Percentiles rank a stretch among this genome's conserved stretches.
Evolutionary conservation across 92 coral and sea anemone species (phyloP).

Genomic region (Porites cylindrica): DNA sequence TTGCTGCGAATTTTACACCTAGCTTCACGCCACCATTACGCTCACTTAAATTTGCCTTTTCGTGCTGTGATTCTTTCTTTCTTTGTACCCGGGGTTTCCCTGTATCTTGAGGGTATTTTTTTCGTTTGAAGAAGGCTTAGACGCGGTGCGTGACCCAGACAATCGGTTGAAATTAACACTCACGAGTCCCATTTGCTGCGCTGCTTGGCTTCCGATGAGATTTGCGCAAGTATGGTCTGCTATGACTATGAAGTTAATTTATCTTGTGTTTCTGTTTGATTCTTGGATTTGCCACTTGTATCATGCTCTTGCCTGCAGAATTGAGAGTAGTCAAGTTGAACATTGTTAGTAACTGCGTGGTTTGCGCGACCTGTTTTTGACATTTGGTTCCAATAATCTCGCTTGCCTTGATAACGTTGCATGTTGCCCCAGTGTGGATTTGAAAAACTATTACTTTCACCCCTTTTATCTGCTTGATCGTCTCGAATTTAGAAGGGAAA

Average conservation of each 20-base stretch:
- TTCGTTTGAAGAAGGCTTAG: no score
- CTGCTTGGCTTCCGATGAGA: constrained; percentile 44
- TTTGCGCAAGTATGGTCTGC: constrained; percentile 15
- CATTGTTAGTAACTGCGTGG: background rate
- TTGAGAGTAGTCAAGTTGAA: background rate
- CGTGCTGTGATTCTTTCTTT: no score
- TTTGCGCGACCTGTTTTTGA: background rate
- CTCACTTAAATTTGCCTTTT: no score
- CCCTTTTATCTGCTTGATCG: background rate
- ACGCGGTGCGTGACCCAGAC: no score
- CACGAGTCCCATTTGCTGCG: constrained; percentile 48
- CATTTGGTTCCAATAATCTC: background rate
- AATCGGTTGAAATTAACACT: background rate
- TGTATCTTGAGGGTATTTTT: no score
- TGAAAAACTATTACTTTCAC: background rate
- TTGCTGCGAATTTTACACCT: no score
- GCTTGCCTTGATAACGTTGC: background rate
- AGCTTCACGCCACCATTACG: no score
- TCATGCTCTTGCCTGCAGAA: background rate
- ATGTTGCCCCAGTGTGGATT: constrained; percentile 7
- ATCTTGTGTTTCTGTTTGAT: background rate
- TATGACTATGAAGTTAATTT: background rate
- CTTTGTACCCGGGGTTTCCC: no score
- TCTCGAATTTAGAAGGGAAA: no score
- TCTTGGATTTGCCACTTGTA: background rate